A percentile compares a stretch with the other conserved stretches of the same genome.
Evolutionary conservation across 2,888 invertebrate genomes (phyloP).

Genomic region (Siphlonurus alternatus): DNA sequence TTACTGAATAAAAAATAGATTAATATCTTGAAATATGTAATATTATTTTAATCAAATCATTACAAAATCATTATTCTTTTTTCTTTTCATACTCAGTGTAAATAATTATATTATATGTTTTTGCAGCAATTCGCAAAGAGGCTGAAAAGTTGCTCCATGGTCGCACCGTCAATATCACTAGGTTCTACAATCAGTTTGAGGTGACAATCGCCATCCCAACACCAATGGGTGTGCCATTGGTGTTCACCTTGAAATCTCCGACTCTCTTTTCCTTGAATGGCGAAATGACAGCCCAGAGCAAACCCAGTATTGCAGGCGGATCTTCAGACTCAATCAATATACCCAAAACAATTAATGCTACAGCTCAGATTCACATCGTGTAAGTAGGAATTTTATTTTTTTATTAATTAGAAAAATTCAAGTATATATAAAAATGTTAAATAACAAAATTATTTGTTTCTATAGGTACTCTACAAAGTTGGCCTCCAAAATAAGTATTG

Average conservation of each 20-base stretch:
- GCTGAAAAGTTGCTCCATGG: slow-evolving; percentile 30
- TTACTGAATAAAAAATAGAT: no score
- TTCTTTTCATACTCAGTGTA: no score
- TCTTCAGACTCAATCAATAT: slow-evolving; percentile 15
- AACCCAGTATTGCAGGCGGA: slow-evolving; percentile 19
- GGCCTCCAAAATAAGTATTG: slow-evolving; percentile 44
- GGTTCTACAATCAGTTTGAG: slow-evolving; percentile 37
- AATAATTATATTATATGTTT: no score
- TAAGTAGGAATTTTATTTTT: no score
- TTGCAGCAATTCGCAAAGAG: slow-evolving; percentile 25
- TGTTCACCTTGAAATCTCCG: slow-evolving; percentile 42
- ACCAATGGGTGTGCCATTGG: slow-evolving; percentile 51
- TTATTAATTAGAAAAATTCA: no score
- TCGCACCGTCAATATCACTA: slow-evolving; percentile 38
- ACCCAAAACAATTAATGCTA: slow-evolving; percentile 27
- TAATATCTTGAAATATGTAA: no score
- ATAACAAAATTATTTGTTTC: no score
- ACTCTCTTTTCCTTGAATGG: slow-evolving; percentile 34
- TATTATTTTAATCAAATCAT: no score
- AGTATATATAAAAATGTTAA: no score
- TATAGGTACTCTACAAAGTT: slow-evolving; percentile 32
- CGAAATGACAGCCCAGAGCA: slow-evolving; percentile 28
- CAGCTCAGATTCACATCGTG: slow-evolving; percentile 32
- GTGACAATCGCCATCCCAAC: slow-evolving; percentile 48
- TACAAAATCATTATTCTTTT: no score